Base-by-base conservation (phyloP, 2,888 invertebrate genomes). In the Pseudococcus jackbeardsleyi region DNA sequence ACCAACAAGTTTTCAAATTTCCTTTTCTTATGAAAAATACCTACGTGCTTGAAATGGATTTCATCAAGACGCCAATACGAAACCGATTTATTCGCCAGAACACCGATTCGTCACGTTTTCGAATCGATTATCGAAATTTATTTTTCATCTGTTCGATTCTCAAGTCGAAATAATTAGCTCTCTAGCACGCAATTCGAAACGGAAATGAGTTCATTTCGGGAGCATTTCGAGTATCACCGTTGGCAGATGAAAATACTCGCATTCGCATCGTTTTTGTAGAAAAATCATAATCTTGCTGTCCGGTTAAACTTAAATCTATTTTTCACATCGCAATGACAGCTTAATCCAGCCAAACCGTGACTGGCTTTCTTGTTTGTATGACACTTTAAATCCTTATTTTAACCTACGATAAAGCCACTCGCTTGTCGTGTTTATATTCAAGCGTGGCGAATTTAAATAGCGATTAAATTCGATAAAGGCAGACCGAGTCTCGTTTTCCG, bases 351-450 rank as follows among this genome's bases (percentile, higher is more conserved):
- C n/a, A 15, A 79, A 3, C 79, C 26, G 19, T 79, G 79, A 72
- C 85, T 72, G 59, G 59, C 86, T 86, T 86, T 86, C 86, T 85
- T 86, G 86, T 86, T 86, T 22, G 86, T 86, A 86, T 86, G 86
- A 86, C 86, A 86, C 72, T 64, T 68, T 72, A 86, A 86, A 86
- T 48, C 86, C 59, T 86, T 72, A 46, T 79, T 79, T 42, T 79
- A 79, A 79, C 79, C 79, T 39, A 79, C 79, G n/a, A 79, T 79
- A 79, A 79, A 79, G 42, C 79, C n/a, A 42, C 42, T 79, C 79
- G 79, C 79, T 39, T 79, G 79, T 79, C 79, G 79, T 79, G n/a
- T 79, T 79, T 33, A 33, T 72, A 33, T 72, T 33, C 12, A 72
- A 42, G 39, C 79, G 79, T 17, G 42, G 26, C n/a, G 39, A 79